A percentile compares a stretch with the other conserved stretches of the same genome.
Conservation (phyloP, 1,140 invertebrate genomes). For the Pachypeltis micranthus region DNA sequence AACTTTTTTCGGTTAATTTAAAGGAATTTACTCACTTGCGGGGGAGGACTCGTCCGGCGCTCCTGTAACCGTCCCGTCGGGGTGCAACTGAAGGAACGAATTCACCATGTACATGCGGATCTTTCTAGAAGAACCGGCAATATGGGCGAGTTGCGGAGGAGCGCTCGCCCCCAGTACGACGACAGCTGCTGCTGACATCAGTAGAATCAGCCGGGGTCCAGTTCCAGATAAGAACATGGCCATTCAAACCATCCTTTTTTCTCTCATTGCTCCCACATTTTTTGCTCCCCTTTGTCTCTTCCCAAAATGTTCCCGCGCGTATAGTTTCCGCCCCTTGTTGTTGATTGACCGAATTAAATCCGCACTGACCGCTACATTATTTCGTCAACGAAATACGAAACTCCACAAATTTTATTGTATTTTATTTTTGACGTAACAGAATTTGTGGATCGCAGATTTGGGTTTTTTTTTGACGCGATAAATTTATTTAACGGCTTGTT, state of each 20-base stretch:
- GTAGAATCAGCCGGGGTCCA: constrained; percentile 14
- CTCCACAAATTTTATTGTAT: no score
- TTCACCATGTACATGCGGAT: constrained; percentile 72
- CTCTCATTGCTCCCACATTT: background rate
- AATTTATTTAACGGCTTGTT: no score
- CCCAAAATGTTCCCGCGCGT: background rate
- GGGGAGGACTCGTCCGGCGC: constrained; percentile 34
- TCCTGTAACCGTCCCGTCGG: constrained; percentile 66
- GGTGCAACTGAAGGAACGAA: constrained; percentile 59
- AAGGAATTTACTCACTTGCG: background rate
- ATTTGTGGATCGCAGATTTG: no score
- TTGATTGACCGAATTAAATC: no score
- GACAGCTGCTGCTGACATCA: constrained; percentile 16
- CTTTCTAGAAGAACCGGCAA: constrained; percentile 55
- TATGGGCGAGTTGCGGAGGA: constrained; percentile 60
- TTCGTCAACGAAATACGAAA: no score
- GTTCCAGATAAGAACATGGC: constrained; percentile 6
- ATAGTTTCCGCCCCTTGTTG: no score
- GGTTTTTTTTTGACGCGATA: no score
- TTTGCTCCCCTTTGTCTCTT: background rate
- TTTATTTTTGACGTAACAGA: no score
- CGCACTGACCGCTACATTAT: no score
- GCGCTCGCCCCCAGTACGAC: constrained; percentile 9
- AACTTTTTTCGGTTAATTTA: no score
- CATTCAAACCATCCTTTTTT: constrained; percentile 7